Evolutionary conservation across 2,113 vertebrate genomes (phyloP).

Genomic region (Cololabis saira): DNA sequence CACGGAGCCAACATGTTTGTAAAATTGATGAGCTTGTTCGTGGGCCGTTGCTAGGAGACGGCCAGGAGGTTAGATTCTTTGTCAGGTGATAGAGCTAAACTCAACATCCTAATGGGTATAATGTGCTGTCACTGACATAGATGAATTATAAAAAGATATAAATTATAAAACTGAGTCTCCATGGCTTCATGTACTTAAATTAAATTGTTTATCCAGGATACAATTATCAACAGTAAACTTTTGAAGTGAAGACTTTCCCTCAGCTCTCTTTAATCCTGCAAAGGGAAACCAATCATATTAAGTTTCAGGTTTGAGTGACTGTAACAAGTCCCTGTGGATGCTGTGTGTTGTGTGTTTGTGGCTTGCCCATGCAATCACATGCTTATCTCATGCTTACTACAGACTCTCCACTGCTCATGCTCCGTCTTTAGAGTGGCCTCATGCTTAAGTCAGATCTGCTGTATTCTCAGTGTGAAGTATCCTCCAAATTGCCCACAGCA

Average conservation of each 20-base stretch:
- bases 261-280: conserved; percentile 63
- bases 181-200: conserved; percentile 3
- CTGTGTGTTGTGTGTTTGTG: conserved; percentile 17
- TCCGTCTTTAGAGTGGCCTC: too few species aligned
- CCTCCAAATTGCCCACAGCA: neutral
- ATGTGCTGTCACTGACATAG: conserved; percentile 10
- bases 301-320: conserved; percentile 29
- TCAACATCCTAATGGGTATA: conserved; percentile 7
- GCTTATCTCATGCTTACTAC: conserved; percentile 38
- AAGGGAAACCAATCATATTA: conserved; percentile 66
- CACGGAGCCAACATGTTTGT: conserved; percentile 52
- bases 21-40: conserved; percentile 77
- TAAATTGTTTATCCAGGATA: conserved; percentile 45
- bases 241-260: conserved; percentile 37
- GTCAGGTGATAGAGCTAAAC: conserved; percentile 59
- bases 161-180: too few species aligned
- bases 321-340: conserved; percentile 21
- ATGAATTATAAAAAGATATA: conserved; percentile 29
- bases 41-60: conserved; percentile 61
- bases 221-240: conserved; percentile 35
- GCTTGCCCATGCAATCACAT: neutral
- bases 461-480: neutral
- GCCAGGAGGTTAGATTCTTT: conserved; percentile 50
- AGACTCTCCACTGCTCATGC: conserved; percentile 10
- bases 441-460: neutral